Base-by-base conservation (phyloP, 2,113 vertebrate genomes). In the Syngnathus typhle region DNA sequence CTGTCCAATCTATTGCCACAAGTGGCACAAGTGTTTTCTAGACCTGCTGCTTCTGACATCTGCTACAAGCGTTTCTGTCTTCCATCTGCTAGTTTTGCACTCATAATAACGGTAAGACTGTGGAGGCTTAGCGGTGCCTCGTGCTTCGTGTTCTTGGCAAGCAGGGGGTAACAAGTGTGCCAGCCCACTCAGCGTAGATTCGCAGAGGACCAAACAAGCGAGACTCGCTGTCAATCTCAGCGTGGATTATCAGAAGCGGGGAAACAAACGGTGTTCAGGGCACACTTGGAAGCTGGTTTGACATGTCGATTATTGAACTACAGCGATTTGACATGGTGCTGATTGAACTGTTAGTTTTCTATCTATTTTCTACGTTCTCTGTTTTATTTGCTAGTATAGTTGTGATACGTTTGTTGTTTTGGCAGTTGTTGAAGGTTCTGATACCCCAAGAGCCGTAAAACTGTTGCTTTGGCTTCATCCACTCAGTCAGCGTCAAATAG, bases 121-220 rank as follows among this genome's bases (percentile, higher is more conserved):
- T 60, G 36, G 59, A 21, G 37, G 58, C 36, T 60, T 39, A 63
- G 62, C 47, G 67, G 64, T 49, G 51, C 47, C 63, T 66, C 63
- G 68, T 63, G 68, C 65, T 66, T 75, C 41, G 56, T 38, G 67
- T 71, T 71, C 32, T 66, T 76, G 77, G 70, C 77, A 68, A 72
- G 46, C 19, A 0, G 38, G 60, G 60, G 19, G 21, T 36, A 38
- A 37, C 56, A 43, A 5, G 12, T 46, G 49, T 65, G 66, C 75
- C 79, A 73, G 37, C 65, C 71, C 68, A 67, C 65, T 68, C 51
- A 62, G 61, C 68, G 64, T 21, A 59, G 64, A 64, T 60, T 46
- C 62, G 15, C 56, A 27, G 46, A 19, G 58, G 38, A 47, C 43
- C 21, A 70, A 65, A 69, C 65, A 27, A 63, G 71, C 55, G 18